Percentiles rank a stretch among this genome's conserved stretches.
phyloP scores from a whole-genome alignment of 92 coral and sea anemone genomes.

The Hydrozoanthus gracilis region DNA sequence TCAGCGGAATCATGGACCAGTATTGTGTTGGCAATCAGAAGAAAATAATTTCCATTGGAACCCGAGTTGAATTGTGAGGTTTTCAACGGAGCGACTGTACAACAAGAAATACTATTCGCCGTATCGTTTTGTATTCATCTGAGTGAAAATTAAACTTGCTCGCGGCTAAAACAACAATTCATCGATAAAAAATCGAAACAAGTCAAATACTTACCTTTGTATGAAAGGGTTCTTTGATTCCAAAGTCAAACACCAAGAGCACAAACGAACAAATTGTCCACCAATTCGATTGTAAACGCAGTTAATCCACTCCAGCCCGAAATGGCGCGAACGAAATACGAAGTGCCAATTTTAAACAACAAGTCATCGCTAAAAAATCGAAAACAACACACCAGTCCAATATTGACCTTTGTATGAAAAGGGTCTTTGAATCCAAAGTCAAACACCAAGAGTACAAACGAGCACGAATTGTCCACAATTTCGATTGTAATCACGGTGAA shows the following conservation, averaged over 20 bases:
- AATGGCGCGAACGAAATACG: background rate
- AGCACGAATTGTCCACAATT: background rate
- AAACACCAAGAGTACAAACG: background rate
- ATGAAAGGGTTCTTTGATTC: background rate
- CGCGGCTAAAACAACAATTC: background rate
- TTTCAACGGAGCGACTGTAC: conserved; percentile 1
- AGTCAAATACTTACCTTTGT: background rate
- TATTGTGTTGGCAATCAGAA: background rate
- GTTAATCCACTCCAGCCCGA: background rate
- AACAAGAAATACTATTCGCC: background rate
- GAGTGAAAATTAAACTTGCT: background rate
- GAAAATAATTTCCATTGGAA: background rate
- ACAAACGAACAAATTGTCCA: background rate
- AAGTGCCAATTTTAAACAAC: background rate
- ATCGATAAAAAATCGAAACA: background rate
- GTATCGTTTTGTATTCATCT: too few relatives aligned
- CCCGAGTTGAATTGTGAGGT: conserved; percentile 1
- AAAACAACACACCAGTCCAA: background rate
- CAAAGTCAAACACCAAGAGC: background rate
- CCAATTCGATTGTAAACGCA: background rate
- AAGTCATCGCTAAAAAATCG: background rate
- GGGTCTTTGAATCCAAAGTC: background rate
- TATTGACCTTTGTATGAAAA: background rate
- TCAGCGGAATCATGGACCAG: conserved; percentile 2
- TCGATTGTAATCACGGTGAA: conserved; percentile 8